Evolutionary conservation across 2,888 invertebrate species (phyloP), one percentile per base, ranked within the genome.

Genomic region (Tortrix viridana): DNA sequence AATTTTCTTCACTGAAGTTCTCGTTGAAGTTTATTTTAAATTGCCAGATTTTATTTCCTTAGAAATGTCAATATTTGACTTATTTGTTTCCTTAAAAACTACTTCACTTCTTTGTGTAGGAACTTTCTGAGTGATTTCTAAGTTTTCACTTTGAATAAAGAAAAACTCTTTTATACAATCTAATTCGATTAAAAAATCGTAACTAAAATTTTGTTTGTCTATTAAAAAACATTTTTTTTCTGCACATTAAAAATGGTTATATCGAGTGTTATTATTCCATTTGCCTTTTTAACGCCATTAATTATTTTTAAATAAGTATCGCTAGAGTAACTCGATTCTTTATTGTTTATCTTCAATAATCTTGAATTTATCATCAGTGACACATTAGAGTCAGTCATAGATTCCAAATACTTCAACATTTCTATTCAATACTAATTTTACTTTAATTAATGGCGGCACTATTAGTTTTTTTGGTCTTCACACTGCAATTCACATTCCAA

Each of bases 341-440:
- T 46, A 23, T 50, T 57, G 47, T 67, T 57, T 66, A 71, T 20
- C 52, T 62, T 68, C 47, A 70, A 41, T 58, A 71, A 67, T 59
- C 54, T 74, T 20, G 71, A 67, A 69, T 73, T 76, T 26, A 75
- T 74, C 54, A 73, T n/a, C n/a, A n/a, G 65, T n/a, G 72, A 72
- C 1, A 75, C 68, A 67, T 75, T 69, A n/a, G 70, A 74, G 7
- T 71, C 73, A 69, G 52, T 74, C 74, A 68, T 75, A 74, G 20
- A 71, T 65, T 48, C 67, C 72, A 37, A 18, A 59, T 38, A 64
- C 47, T 63, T 71, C 57, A 49, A 72, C 26, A n/a, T 26, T 68
- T 38, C 67, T 56, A 56, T 71, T 64, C 58, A n/a, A n/a, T n/a
- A n/a, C 1, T 68, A 71, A 55, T 56, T 69, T 71, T n/a, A 71